Evolutionary conservation across 1,140 invertebrate species (phyloP).

Genomic region (Hylaeus volcanicus): DNA sequence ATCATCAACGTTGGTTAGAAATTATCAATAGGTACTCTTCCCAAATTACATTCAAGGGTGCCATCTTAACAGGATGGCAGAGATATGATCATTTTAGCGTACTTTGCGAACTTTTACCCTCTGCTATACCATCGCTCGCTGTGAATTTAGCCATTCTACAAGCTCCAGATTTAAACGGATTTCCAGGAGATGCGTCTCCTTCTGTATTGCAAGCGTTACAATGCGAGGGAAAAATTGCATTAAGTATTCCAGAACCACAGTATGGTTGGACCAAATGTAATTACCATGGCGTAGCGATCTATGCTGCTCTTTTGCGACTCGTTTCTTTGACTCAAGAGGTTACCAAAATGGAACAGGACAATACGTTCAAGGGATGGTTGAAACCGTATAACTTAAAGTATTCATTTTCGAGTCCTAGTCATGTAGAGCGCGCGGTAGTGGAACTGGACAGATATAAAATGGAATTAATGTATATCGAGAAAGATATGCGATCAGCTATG

Average conservation of each 20-base stretch:
- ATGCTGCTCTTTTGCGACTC: conserved; percentile 68
- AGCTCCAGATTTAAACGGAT: conserved; percentile 68
- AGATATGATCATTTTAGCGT: conserved; percentile 91
- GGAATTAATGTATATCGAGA: conserved; percentile 83
- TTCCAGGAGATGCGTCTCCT: conserved; percentile 66
- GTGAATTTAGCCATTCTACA: conserved; percentile 81
- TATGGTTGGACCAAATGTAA: conserved; percentile 77
- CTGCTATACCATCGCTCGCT: conserved; percentile 86
- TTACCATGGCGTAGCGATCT: conserved; percentile 71
- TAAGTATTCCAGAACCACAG: conserved; percentile 75
- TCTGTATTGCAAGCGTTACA: conserved; percentile 64
- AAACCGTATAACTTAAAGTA: conserved; percentile 90
- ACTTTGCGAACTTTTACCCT: conserved; percentile 87
- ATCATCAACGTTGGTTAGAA: conserved; percentile 87
- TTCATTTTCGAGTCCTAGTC: conserved; percentile 87
- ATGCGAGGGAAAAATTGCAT: conserved; percentile 70
- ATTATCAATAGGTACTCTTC: conserved; percentile 82
- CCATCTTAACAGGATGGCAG: conserved; percentile 86
- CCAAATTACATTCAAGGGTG: conserved; percentile 82
- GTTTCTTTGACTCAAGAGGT: conserved; percentile 72
- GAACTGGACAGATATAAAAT: conserved; percentile 85
- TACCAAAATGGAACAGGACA: conserved; percentile 74
- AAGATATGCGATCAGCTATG: conserved; percentile 84
- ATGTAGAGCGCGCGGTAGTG: conserved; percentile 85
- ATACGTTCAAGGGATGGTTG: conserved; percentile 85